Evolutionary conservation across 2,888 invertebrate genomes (phyloP), one percentile per base, ranked within the genome.

Genomic region (Cephus rjabovi): DNA sequence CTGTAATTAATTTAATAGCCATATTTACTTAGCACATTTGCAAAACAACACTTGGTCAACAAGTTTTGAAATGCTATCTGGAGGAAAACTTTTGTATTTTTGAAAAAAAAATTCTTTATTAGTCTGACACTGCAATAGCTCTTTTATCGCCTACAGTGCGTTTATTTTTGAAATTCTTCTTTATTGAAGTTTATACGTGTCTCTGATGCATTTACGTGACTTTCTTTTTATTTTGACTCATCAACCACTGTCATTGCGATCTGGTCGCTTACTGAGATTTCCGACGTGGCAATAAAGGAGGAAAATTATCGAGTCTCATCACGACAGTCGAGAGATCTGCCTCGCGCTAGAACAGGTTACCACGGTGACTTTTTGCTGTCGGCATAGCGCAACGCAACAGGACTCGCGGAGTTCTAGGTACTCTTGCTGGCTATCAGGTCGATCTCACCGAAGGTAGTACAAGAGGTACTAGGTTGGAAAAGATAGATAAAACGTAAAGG

Each of bases 291-390:
- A 56, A 56, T 23, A 56, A 56, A 56, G 56, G 56, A 56, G 56
- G 56, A 56, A 56, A 56, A 79, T 81, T 85, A 86, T 85, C 82
- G 80, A 80, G 82, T 82, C 80, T 84, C 82, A 84, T 85, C 83
- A 79, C 79, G 82, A 80, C 80, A 81, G 80, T 81, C 79, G 77
- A 68, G 73, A 73, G 76, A 31, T 31, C 30, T 30, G 77, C 33
- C 73, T 69, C 23, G 56, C 23, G 34, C 78, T 71, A 78, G 83
- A 87, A 85, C 86, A 83, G 84, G 86, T 86, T 86, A 83, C 86
- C 83, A 79, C 75, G 70, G 78, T 83, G 81, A 84, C 80, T 88
- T 87, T 87, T 88, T 87, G 85, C 84, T 83, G 82, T 81, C 85
- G 82, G 80, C 82, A 81, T 85, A 83, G 56, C 71, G 23, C 71